These are phyloP conservation scores for Drosophila arawakana DNA, from an alignment of 1,140 invertebrate species.

Conservation along the genomic window DNA sequence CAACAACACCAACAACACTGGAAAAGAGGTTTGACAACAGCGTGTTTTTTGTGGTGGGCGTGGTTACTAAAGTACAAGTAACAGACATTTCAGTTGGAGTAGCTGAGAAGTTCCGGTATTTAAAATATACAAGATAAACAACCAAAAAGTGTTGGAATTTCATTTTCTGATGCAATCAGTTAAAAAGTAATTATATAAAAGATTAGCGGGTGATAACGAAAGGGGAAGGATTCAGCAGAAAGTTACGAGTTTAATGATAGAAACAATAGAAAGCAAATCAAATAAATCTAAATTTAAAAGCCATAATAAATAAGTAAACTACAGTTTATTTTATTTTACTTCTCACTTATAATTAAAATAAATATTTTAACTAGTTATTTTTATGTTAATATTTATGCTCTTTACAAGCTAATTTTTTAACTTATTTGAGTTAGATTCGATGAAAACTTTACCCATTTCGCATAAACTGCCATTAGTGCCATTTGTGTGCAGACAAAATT, in stretches of 20 bases:
- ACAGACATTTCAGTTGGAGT: constrained; percentile 5
- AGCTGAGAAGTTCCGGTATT: constrained; percentile 17
- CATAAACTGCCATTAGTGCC: neutral
- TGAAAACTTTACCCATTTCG: neutral
- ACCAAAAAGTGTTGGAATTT: constrained; percentile 6
- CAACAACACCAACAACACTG: constrained; percentile 18
- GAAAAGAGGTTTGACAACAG: neutral
- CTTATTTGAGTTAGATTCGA: neutral
- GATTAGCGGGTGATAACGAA: neutral
- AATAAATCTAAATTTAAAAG: too few relatives aligned
- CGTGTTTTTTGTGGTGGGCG: constrained; percentile 9
- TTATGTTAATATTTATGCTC: neutral
- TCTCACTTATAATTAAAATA: too few relatives aligned
- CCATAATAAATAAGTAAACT: too few relatives aligned
- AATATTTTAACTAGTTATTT: too few relatives aligned
- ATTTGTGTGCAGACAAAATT: constrained; percentile 1
- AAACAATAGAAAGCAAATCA: too few relatives aligned
- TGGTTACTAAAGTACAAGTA: constrained; percentile 11
- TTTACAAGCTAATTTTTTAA: neutral
- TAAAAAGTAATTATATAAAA: neutral
- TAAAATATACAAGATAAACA: constrained; percentile 35
- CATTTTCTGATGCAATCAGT: constrained; percentile 14
- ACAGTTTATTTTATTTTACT: too few relatives aligned
- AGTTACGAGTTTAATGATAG: neutral
- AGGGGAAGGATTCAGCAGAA: neutral